Evolutionary conservation across 1,140 invertebrate genomes (phyloP), one percentile per base, ranked within the genome.

Genomic region (Ectropis grisescens): DNA sequence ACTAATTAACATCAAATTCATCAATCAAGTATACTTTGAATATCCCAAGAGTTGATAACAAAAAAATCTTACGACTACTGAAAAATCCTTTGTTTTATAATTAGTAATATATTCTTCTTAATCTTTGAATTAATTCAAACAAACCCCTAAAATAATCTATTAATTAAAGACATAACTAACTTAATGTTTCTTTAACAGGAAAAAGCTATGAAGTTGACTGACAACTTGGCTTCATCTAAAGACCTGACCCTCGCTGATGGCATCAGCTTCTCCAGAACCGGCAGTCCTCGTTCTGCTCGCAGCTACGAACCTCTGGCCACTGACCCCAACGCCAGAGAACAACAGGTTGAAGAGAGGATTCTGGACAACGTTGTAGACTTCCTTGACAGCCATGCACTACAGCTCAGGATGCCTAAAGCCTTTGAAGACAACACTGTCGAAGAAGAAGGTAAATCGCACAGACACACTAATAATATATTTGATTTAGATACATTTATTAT

Each of bases 321-420:
- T 1, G 76, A 81, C 13, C 67, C 71, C 0, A 72, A 81, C 25
- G 56, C 58, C 34, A 64, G 76, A 30, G 76, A 81, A 33, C 27
- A 55, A 3, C 54, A 58, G 28, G 48, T 81, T 1, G 72, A 76
- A 51, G 76, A 78, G 10, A 86, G 91, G 26, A 84, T 93, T 28
- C 76, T 91, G 39, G 91, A 94, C 48, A 87, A 89, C 31, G 84
- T 92, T 1, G 86, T 88, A n/a, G 86, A 88, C 45, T 93, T 93
- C 84, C 83, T 93, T 12, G 88, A 90, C 44, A 90, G 86, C 26
- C 91, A 92, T 58, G 91, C 90, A 2, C 71, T 93, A 4, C 91
- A 93, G 71, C 82, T 93, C 23, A 91, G 90, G 74, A 84, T 93
- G 33, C 91, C 91, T 11, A 89, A 88, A 47, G 83, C 86, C 10